These are phyloP conservation scores for Hippoglossus hippoglossus DNA, from an alignment of 2,797 vertebrate species.

Conservation along the genomic window DNA sequence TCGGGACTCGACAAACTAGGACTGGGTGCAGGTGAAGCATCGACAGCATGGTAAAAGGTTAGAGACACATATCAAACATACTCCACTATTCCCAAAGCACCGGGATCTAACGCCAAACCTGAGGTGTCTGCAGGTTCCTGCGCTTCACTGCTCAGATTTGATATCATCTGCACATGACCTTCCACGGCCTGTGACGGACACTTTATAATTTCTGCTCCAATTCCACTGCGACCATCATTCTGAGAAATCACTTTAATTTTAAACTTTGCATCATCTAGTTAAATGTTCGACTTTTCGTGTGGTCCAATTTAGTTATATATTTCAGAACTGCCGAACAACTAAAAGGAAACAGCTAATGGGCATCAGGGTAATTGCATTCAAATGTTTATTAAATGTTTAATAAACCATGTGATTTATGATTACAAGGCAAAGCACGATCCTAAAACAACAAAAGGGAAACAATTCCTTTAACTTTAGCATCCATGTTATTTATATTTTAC, in stretches of 20 bases:
- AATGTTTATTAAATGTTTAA: neutral
- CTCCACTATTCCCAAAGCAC: neutral
- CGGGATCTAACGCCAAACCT: neutral
- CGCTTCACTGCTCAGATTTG: slow-evolving; percentile 7
- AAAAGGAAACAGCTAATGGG: neutral
- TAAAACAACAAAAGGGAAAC: neutral
- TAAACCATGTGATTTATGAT: neutral
- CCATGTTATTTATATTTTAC: neutral
- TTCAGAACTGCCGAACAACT: neutral
- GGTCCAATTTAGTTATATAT: neutral
- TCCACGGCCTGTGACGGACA: neutral
- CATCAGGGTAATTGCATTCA: neutral
- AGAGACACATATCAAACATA: neutral
- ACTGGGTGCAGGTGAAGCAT: neutral
- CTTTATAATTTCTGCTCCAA: neutral
- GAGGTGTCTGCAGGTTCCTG: slow-evolving; percentile 14
- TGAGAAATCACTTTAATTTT: neutral
- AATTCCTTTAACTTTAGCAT: neutral
- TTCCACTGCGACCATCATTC: neutral
- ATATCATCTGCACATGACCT: slow-evolving; percentile 22
- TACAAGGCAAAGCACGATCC: neutral
- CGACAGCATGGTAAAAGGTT: neutral
- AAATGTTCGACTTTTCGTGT: neutral
- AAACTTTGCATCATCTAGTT: neutral
- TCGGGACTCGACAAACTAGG: too few species aligned